Percentiles rank a stretch among this genome's conserved stretches.
phyloP scores from a whole-genome alignment of 2,797 vertebrate species.

The Mormyrops attenuatus region DNA sequence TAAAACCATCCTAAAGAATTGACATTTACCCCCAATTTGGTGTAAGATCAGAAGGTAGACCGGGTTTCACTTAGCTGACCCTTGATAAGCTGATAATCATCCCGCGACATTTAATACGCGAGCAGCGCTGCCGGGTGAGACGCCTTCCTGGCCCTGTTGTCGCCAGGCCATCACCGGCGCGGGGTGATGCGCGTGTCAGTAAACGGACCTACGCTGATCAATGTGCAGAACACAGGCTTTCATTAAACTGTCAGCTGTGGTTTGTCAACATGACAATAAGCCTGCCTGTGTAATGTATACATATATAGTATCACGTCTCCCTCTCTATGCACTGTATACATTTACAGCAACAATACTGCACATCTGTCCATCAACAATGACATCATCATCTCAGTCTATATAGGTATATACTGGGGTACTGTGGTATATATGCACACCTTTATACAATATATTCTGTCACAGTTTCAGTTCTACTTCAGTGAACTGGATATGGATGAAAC shows the following conservation, averaged over 20 bases:
- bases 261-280: not conserved
- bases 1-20: not conserved
- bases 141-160: not conserved
- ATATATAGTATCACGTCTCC: not conserved
- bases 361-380: not conserved
- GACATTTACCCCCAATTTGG: not conserved
- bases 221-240: not conserved
- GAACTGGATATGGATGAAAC: not conserved
- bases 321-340: not conserved
- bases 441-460: not conserved
- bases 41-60: not conserved
- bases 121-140: not conserved
- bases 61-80: not conserved
- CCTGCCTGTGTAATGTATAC: not conserved
- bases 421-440: not conserved
- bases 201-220: not conserved
- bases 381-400: not conserved
- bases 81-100: not conserved
- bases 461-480: not conserved
- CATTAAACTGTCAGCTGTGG: not conserved
- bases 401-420: not conserved
- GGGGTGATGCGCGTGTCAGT: not conserved
- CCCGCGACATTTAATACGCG: not conserved
- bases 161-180: not conserved
- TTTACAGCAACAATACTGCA: not conserved